phyloP scores from a whole-genome alignment of 1,140 invertebrate genomes.

The Platyscapa corneri region DNA sequence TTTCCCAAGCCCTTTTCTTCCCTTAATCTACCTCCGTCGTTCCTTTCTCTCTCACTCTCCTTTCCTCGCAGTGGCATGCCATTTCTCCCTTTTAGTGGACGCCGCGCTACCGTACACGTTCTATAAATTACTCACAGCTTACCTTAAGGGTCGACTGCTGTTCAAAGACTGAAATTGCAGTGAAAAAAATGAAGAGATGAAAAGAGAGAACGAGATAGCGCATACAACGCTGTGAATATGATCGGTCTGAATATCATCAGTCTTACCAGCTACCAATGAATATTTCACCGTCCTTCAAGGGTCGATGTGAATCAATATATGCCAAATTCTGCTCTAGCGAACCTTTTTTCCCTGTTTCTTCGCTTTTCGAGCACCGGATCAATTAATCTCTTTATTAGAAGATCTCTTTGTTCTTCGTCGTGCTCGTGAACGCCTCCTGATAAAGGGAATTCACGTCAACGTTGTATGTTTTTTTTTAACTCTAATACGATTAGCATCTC shows the following conservation, averaged over 20 bases:
- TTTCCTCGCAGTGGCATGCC: background rate
- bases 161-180: conserved; percentile 7
- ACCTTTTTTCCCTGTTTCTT: too few relatives aligned
- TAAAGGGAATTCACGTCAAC: too few relatives aligned
- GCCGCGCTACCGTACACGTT: conserved; percentile 25
- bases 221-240: background rate
- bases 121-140: conserved; percentile 48
- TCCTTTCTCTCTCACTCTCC: conserved; percentile 26
- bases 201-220: background rate
- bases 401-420: too few relatives aligned
- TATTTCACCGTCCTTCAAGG: background rate
- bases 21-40: conserved; percentile 41
- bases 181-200: background rate
- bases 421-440: too few relatives aligned
- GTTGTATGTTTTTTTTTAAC: too few relatives aligned
- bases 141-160: conserved; percentile 2
- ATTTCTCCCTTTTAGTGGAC: conserved; percentile 28
- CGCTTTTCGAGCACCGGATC: too few relatives aligned
- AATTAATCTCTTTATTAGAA: too few relatives aligned
- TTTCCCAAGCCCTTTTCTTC: conserved; percentile 49
- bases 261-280: background rate
- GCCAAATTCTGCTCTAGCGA: too few relatives aligned
- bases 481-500: too few relatives aligned
- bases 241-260: background rate
- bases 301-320: too few relatives aligned